These are phyloP conservation scores for Atta colombica DNA, from an alignment of 1,140 invertebrate genomes.

Conservation along the genomic window DNA sequence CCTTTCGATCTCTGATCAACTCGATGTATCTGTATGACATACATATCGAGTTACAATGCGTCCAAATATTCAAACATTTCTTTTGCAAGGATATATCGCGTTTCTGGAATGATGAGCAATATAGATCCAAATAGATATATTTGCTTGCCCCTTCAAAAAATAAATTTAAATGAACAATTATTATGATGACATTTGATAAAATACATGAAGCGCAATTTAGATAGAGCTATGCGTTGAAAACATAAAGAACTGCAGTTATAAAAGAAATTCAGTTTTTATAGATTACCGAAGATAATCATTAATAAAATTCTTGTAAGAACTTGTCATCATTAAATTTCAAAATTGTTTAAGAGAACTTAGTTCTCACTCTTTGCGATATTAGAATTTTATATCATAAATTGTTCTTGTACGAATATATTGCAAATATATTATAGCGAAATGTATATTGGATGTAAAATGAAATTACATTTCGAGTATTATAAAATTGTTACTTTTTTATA, in stretches of 20 bases:
- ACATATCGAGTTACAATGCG: slow-evolving; percentile 62
- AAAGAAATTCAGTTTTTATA: not conserved
- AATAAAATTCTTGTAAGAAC: slow-evolving; percentile 3
- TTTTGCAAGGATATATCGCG: slow-evolving; percentile 12
- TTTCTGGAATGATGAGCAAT: not conserved
- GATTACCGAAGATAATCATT: not conserved
- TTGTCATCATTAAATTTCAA: slow-evolving; percentile 35
- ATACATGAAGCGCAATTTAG: not conserved
- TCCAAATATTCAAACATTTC: slow-evolving; percentile 4
- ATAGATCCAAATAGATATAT: not conserved
- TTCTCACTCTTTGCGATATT: not conserved
- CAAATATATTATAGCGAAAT: not conserved
- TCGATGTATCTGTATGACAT: slow-evolving; percentile 22
- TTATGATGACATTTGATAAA: not conserved
- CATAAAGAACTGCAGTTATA: not conserved
- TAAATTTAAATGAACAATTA: slow-evolving; percentile 47
- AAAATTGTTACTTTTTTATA: too few species aligned
- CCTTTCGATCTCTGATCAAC: not conserved
- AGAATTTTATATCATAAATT: not conserved
- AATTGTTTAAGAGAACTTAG: not conserved
- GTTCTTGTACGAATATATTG: not conserved
- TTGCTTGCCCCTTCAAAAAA: not conserved
- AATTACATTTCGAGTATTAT: too few species aligned
- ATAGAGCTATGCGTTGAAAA: not conserved
- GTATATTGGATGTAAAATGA: not conserved